phyloP scores from a whole-genome alignment of 2,797 vertebrate genomes.

The Xenentodon cancila region DNA sequence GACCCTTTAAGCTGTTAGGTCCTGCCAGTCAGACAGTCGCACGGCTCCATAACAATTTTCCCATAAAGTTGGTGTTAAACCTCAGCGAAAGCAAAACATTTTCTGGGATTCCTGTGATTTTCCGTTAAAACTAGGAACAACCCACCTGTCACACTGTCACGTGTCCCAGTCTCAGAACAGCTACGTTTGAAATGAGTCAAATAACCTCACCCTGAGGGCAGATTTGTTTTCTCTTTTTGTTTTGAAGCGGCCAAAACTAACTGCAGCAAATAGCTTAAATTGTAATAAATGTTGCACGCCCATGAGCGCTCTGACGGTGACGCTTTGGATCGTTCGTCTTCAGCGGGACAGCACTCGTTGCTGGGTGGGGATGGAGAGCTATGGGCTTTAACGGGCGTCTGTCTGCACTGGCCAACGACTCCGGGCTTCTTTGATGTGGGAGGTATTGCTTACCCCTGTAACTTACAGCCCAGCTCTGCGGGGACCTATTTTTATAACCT shows the following conservation, averaged over 20 bases:
- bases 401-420: constrained; percentile 71
- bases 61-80: constrained; percentile 35
- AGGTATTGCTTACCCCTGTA: constrained; percentile 78
- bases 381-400: constrained; percentile 63
- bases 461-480: constrained; percentile 78
- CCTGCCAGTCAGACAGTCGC: constrained; percentile 29
- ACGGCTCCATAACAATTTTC: constrained; percentile 37
- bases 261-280: constrained; percentile 29
- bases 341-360: constrained; percentile 32
- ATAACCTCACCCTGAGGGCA: constrained; percentile 59
- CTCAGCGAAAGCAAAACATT: constrained; percentile 56
- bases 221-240: constrained; percentile 48
- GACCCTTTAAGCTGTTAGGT: constrained; percentile 46
- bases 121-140: constrained; percentile 55
- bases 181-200: constrained; percentile 73
- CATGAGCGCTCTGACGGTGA: constrained; percentile 18
- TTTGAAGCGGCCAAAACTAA: constrained; percentile 37
- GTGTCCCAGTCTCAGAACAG: constrained; percentile 62
- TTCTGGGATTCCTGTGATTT: constrained; percentile 61
- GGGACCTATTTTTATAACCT: constrained; percentile 91
- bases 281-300: constrained; percentile 16
- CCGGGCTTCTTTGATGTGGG: constrained; percentile 77
- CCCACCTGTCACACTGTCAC: constrained; percentile 65
- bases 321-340: constrained; percentile 44
- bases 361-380: constrained; percentile 44